These are phyloP conservation scores for Euleptes europaea DNA, from an alignment of 2,113 vertebrate species.

Conservation along the genomic window DNA sequence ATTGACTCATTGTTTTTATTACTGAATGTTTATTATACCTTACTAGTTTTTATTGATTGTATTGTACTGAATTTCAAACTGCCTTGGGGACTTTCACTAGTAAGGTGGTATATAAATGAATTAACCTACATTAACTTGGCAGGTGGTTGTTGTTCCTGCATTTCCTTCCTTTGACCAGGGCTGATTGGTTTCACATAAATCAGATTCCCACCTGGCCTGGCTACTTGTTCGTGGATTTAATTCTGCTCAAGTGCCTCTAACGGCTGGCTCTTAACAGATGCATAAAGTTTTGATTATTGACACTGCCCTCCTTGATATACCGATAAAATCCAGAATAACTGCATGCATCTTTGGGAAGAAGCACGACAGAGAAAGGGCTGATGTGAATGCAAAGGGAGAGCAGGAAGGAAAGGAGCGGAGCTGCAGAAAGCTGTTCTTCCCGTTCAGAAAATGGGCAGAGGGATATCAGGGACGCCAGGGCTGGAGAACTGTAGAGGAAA, in stretches of 20 bases:
- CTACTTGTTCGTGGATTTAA: background rate
- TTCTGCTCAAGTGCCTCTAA: background rate
- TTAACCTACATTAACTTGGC: too few relatives aligned
- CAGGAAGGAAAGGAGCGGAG: background rate
- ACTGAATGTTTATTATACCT: too few relatives aligned
- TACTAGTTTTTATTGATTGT: too few relatives aligned
- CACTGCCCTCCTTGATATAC: background rate
- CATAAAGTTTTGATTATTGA: background rate
- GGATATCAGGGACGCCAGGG: too few relatives aligned
- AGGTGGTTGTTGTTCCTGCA: background rate
- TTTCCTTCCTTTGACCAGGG: background rate
- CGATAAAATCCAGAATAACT: background rate
- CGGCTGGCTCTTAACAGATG: too few relatives aligned
- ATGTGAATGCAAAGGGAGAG: background rate
- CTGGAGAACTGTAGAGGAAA: accelerated
- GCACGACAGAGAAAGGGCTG: background rate
- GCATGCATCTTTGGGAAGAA: background rate
- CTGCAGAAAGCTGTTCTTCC: background rate
- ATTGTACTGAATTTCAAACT: too few relatives aligned
- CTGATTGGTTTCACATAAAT: background rate
- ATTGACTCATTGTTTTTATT: too few relatives aligned
- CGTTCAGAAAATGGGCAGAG: background rate
- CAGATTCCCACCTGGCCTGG: too few relatives aligned
- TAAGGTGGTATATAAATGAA: too few relatives aligned
- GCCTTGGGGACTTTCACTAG: too few relatives aligned